Conservation (phyloP, 1,140 invertebrate species). For the Drosophila hydei region DNA sequence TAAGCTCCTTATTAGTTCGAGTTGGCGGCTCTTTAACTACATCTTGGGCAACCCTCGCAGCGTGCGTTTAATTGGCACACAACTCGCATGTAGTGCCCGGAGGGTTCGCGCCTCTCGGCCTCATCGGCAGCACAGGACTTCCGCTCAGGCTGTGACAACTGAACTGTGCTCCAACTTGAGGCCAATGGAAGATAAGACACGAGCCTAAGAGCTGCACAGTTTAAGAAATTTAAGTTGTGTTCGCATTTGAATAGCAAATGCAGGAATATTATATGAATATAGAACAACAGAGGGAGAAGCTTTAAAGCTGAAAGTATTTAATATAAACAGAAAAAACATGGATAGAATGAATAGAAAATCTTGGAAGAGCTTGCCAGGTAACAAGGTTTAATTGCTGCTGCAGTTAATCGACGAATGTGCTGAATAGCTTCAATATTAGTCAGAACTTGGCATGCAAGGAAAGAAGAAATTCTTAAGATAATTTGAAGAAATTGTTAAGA, state of each 20-base stretch:
- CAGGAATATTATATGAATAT: background rate
- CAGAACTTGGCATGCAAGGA: background rate
- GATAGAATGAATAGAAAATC: too few relatives aligned
- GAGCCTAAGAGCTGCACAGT: conserved; percentile 16
- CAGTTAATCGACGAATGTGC: too few relatives aligned
- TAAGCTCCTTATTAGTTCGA: conserved; percentile 54
- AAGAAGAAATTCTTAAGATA: too few relatives aligned
- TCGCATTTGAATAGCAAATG: conserved; percentile 28
- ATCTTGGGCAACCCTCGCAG: conserved; percentile 17
- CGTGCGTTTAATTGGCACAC: conserved; percentile 37
- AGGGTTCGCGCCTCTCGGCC: conserved; percentile 23
- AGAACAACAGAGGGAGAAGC: background rate
- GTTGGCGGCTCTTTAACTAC: conserved; percentile 30
- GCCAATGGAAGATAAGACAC: conserved; percentile 42
- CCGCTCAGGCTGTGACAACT: conserved; percentile 40
- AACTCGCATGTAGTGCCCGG: background rate
- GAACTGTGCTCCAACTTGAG: conserved; percentile 27
- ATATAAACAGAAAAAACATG: too few relatives aligned
- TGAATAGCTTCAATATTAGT: background rate
- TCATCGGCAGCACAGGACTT: conserved; percentile 20
- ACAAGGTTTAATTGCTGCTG: too few relatives aligned
- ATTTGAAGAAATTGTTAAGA: too few relatives aligned
- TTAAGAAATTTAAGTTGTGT: conserved; percentile 27
- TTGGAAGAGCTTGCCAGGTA: too few relatives aligned
- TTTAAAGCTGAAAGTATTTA: too few relatives aligned